These are phyloP conservation scores for Danaus chrysippus DNA, from an alignment of 2,888 invertebrate genomes.

Conservation along the genomic window DNA sequence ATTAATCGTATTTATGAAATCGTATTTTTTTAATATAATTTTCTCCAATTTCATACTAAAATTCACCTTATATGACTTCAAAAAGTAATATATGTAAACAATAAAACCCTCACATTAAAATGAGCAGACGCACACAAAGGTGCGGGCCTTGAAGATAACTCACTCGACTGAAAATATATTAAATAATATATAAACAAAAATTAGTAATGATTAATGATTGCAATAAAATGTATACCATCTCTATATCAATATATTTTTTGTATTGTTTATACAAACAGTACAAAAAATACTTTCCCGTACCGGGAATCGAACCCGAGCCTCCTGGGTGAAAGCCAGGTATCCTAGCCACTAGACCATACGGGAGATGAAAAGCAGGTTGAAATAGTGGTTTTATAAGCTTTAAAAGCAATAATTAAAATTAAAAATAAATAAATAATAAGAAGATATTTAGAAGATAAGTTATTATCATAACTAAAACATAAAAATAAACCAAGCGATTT, in stretches of 20 bases:
- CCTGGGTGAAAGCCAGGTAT: slow-evolving; percentile 86
- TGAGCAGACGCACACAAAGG: slow-evolving; percentile 60
- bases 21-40: no score
- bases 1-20: no score
- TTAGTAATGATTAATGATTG: not conserved
- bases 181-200: not conserved
- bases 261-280: not conserved
- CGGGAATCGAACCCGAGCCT: slow-evolving; percentile 87
- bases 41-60: no score
- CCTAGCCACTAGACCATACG: slow-evolving; percentile 85
- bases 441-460: no score
- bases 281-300: slow-evolving; percentile 75
- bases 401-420: no score
- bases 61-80: no score
- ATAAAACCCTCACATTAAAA: slow-evolving; percentile 51
- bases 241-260: no score
- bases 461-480: no score
- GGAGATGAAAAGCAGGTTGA: slow-evolving; percentile 44
- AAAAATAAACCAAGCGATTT: no score
- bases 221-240: not conserved
- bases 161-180: slow-evolving; percentile 17
- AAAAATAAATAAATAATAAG: no score
- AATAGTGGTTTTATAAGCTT: not conserved
- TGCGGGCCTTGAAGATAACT: slow-evolving; percentile 42
- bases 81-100: not conserved